Evolutionary conservation across 2,113 vertebrate genomes (phyloP), one percentile per base, ranked within the genome.

Genomic region (Antechinus stuartii): DNA sequence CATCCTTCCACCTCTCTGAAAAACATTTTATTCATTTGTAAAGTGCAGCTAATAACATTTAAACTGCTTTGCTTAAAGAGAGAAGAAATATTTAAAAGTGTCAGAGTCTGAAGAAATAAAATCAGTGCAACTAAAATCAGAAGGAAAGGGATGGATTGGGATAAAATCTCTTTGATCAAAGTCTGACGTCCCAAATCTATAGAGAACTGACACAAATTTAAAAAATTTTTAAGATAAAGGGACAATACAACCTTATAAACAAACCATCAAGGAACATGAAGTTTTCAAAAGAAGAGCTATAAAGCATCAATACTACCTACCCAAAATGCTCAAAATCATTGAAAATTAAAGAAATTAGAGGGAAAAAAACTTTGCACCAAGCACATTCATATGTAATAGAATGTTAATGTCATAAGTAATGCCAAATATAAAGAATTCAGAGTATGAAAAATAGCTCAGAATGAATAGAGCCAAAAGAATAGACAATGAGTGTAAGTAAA

Each of bases 61-160:
- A 6, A 16, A n/a, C 68, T n/a, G 19, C 14, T 16, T 76, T 11
- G 26, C 35, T 14, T 92, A 4, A 14, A 30, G 94, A 94, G 53
- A 91, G 91, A 49, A 92, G 8, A 11, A 93, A 76, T 94, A 96
- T 95, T 97, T 68, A 42, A 91, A 93, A 93, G 26, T 91, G 16
- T 76, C 35, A n/a, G n/a, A n/a, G 14, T n/a, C 35, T 76, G 35
- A n/a, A 76, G 61, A 35, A 76, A 76, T n/a, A n/a, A 76, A 76
- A n/a, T 76, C 61, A 76, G 5, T 76, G 16, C 35, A n/a, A 76
- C 12, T n/a, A n/a, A 16, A 76, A 76, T 76, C 61, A 76, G 30
- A 19, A n/a, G 35, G 30, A 68, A 35, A 76, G 61, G 7, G 12
- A 14, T n/a, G 30, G 14, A 76, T n/a, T 76, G 35, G 30, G 1